phyloP scores from a whole-genome alignment of 2,888 invertebrate species.

The Hoplodrina blanda region DNA sequence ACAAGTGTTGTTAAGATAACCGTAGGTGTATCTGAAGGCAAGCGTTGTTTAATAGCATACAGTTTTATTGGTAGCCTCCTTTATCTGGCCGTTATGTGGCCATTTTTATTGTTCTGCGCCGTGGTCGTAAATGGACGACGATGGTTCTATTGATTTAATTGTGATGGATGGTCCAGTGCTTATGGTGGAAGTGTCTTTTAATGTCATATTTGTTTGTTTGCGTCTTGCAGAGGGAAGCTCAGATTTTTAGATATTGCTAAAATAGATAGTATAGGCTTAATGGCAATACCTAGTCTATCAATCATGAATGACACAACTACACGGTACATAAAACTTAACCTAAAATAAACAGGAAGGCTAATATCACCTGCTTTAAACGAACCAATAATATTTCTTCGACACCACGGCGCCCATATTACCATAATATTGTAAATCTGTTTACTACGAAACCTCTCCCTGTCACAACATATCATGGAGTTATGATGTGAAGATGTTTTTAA shows the following conservation, averaged over 20 bases:
- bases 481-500: constrained; percentile 5
- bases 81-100: constrained; percentile 54
- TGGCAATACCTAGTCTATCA: not conserved
- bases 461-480: constrained; percentile 5
- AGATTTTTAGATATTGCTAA: not conserved
- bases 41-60: constrained; percentile 51
- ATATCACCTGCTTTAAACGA: not conserved
- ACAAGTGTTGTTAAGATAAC: constrained; percentile 52
- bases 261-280: not conserved
- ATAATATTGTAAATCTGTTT: constrained; percentile 40
- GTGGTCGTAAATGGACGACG: constrained; percentile 48
- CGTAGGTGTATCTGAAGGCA: constrained; percentile 32
- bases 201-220: not conserved
- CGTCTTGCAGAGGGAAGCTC: not conserved
- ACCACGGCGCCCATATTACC: constrained; percentile 24
- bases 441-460: constrained; percentile 4
- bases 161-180: constrained; percentile 34
- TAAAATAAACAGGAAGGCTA: not conserved
- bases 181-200: constrained; percentile 4
- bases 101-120: constrained; percentile 49
- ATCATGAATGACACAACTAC: not conserved
- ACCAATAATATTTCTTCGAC: not conserved
- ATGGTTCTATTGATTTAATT: constrained; percentile 51
- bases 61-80: constrained; percentile 55
- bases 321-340: not conserved